phyloP scores from a whole-genome alignment of 2,797 vertebrate species.

The Percopsis omiscomaycus region DNA sequence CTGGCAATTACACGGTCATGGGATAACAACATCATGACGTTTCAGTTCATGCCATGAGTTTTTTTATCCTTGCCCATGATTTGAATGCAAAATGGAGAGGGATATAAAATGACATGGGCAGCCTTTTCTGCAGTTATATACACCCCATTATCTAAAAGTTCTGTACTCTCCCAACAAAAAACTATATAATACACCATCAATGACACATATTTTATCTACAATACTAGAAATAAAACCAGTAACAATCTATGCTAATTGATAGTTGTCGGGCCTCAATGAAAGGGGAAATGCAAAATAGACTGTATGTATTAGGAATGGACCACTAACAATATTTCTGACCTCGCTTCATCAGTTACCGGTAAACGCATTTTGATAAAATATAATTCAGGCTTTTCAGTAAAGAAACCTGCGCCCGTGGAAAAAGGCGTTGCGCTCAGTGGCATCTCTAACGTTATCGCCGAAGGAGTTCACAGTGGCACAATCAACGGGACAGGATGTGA shows the following conservation, averaged over 20 bases:
- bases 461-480: slow-evolving; percentile 22
- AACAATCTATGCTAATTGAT: not conserved
- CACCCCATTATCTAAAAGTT: slow-evolving; percentile 53
- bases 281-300: no score
- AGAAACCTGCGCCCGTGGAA: not conserved
- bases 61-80: not conserved
- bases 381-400: no score
- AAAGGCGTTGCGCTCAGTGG: not conserved
- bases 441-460: not conserved
- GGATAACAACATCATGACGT: slow-evolving; percentile 15
- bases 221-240: slow-evolving; percentile 14
- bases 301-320: no score
- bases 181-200: slow-evolving; percentile 46
- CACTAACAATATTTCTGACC: no score
- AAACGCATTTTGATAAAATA: no score
- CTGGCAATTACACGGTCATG: no score
- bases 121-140: slow-evolving; percentile 46
- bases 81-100: not conserved
- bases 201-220: slow-evolving; percentile 31
- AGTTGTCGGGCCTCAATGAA: no score
- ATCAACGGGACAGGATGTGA: slow-evolving; percentile 71
- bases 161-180: slow-evolving; percentile 54
- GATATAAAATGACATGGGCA: slow-evolving; percentile 15
- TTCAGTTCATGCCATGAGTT: slow-evolving; percentile 37
- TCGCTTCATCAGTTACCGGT: no score